Percentiles rank a stretch among this genome's conserved stretches.
Conservation (phyloP, 2,888 invertebrate genomes). For the Chrysotoxum bicinctum region DNA sequence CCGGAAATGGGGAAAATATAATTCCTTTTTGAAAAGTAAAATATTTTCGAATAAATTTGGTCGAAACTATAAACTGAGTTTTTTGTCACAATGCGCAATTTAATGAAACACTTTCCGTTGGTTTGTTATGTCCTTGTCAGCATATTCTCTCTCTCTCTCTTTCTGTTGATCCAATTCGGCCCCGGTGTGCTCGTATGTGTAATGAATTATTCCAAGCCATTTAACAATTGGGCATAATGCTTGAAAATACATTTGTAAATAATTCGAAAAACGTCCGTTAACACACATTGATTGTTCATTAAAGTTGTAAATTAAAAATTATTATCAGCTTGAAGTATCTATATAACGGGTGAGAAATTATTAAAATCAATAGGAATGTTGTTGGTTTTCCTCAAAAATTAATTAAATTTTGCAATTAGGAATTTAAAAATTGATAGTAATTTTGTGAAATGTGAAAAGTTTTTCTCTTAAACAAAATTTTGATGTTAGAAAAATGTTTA, state of each 20-base stretch:
- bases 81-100: constrained; percentile 22
- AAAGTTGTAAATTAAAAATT: constrained; percentile 12
- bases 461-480: too few relatives aligned
- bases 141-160: neutral
- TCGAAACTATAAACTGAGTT: constrained; percentile 3
- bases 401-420: neutral
- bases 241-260: constrained; percentile 25
- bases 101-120: constrained; percentile 35
- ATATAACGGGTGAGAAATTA: neutral
- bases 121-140: constrained; percentile 9
- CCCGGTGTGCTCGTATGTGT: neutral
- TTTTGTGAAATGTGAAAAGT: too few relatives aligned
- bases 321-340: neutral
- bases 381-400: neutral
- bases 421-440: too few relatives aligned
- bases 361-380: neutral
- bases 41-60: constrained; percentile 50
- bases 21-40: constrained; percentile 44
- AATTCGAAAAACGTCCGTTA: constrained; percentile 34
- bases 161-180: neutral
- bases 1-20: constrained; percentile 50
- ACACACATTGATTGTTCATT: constrained; percentile 16
- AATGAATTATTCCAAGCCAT: constrained; percentile 59
- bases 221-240: constrained; percentile 48
- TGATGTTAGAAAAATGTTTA: too few relatives aligned